A percentile compares a stretch with the other conserved stretches of the same genome.
phyloP scores from a whole-genome alignment of 2,113 vertebrate species.

The Tauraco erythrolophus region DNA sequence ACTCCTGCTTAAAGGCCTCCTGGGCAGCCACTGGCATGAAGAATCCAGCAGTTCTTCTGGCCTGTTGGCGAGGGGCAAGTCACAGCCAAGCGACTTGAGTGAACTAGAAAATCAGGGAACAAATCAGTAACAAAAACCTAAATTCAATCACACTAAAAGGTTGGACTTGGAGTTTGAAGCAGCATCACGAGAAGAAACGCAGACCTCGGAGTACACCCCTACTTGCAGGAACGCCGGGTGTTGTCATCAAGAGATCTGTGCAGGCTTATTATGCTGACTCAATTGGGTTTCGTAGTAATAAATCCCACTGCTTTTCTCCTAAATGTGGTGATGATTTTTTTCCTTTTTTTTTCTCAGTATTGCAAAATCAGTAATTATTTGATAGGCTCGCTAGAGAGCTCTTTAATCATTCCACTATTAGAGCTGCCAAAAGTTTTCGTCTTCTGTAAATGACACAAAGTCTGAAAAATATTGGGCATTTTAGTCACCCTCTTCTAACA shows the following conservation, averaged over 20 bases:
- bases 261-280: background rate
- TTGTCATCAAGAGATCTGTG: background rate
- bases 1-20: background rate
- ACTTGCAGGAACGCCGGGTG: background rate
- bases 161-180: background rate
- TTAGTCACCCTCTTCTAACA: background rate
- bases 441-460: background rate
- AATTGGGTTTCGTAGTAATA: background rate
- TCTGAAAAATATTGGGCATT: background rate
- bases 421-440: background rate
- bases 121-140: background rate
- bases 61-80: background rate
- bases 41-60: background rate
- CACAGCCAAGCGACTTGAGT: fast-evolving
- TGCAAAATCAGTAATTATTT: background rate
- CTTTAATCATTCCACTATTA: background rate
- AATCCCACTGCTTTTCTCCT: background rate
- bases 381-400: background rate
- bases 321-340: background rate
- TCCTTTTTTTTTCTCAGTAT: background rate
- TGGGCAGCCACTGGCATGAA: fast-evolving
- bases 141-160: background rate
- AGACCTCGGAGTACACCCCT: background rate
- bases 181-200: background rate
- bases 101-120: background rate